Conservation (phyloP, 2,888 invertebrate species). For the Chloroclystis v-ata region DNA sequence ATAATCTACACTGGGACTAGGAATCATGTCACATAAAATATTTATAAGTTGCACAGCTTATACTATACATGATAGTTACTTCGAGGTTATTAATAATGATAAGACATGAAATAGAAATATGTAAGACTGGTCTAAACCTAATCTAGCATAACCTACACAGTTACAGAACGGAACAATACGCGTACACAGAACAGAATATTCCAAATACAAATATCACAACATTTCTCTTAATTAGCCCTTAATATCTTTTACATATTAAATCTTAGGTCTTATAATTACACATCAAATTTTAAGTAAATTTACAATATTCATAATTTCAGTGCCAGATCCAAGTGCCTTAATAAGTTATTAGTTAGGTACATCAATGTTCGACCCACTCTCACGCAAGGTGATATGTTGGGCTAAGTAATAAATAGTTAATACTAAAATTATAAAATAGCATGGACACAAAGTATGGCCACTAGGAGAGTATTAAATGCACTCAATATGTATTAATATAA, state of each 20-base stretch:
- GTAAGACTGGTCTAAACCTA: not conserved
- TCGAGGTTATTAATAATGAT: not conserved
- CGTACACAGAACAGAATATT: conserved; percentile 50
- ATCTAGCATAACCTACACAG: conserved; percentile 9
- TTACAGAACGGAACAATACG: conserved; percentile 43
- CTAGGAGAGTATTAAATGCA: conserved; percentile 59
- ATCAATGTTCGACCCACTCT: too few relatives aligned
- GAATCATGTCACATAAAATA: too few relatives aligned
- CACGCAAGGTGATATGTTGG: not conserved
- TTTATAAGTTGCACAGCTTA: too few relatives aligned
- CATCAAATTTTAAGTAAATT: conserved; percentile 68
- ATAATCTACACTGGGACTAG: not conserved
- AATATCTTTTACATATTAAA: conserved; percentile 66
- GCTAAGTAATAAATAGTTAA: conserved; percentile 43
- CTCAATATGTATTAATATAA: conserved; percentile 25
- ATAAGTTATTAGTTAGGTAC: conserved; percentile 36
- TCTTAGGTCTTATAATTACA: conserved; percentile 52
- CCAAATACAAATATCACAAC: conserved; percentile 79
- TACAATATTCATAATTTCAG: conserved; percentile 48
- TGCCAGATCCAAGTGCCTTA: conserved; percentile 48
- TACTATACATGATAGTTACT: not conserved
- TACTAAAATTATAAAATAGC: conserved; percentile 51
- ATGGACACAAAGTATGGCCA: conserved; percentile 67
- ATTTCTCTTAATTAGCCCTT: conserved; percentile 68
- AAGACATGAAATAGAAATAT: not conserved